A percentile compares a stretch with the other conserved stretches of the same genome.
These are phyloP conservation scores for Lasioglossum vierecki DNA, from an alignment of 2,888 invertebrate species.

Conservation along the genomic window DNA sequence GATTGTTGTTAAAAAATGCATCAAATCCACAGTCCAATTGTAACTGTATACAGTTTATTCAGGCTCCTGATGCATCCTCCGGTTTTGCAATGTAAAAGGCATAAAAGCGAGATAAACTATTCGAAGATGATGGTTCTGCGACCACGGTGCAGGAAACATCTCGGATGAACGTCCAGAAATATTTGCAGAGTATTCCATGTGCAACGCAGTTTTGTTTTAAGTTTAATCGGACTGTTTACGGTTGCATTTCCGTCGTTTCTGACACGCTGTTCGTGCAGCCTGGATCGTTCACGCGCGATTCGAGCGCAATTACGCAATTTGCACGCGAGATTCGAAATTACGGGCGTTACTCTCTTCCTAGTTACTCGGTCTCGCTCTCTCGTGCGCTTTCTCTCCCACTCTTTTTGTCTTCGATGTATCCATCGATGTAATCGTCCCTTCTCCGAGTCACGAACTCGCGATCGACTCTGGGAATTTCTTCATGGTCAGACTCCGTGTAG, in stretches of 20 bases:
- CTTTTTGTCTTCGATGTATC: neutral
- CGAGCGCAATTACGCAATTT: conserved; percentile 63
- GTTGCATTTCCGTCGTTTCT: neutral
- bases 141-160: neutral
- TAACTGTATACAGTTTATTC: neutral
- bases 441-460: conserved; percentile 36
- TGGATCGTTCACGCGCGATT: conserved; percentile 26
- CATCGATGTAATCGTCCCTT: conserved; percentile 2
- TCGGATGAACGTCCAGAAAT: neutral
- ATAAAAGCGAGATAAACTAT: neutral
- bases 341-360: conserved; percentile 32
- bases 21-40: neutral
- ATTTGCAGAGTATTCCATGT: neutral
- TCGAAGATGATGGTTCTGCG: neutral
- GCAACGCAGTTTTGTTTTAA: neutral
- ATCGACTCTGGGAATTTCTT: conserved; percentile 19
- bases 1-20: neutral
- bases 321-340: conserved; percentile 57
- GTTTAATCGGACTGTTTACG: neutral
- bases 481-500: neutral
- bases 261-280: neutral
- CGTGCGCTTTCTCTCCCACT: neutral
- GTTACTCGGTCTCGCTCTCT: neutral
- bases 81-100: neutral
- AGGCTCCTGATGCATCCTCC: neutral